Base-by-base conservation (phyloP, 2,113 vertebrate species). In the Ceuthmochares aereus region DNA sequence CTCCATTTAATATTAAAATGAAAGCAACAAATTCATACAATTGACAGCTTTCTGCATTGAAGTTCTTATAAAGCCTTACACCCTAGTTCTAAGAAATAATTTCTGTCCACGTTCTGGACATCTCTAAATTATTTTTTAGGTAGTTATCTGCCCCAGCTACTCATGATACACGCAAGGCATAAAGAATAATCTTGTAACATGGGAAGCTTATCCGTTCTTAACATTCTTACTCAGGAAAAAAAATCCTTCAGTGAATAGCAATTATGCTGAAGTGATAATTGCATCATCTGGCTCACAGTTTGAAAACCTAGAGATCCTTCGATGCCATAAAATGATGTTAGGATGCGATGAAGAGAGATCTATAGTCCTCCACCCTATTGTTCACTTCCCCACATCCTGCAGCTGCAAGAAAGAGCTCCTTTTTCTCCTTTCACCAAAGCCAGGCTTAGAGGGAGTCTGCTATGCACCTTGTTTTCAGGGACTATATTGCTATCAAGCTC, bases 1-100 rank as follows among this genome's bases (percentile, higher is more conserved):
- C 66, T 95, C 90, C 59, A 94, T 96, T 97, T 95, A 95, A 91
- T 93, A 66, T 79, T 81, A 86, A 96, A 97, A 96, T 66, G 69
- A 82, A 96, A 87, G 79, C 3, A 6, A 93, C 69, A 94, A 95
- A 95, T 87, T 91, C 45, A 70, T 93, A 60, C 78, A 86, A 81
- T 90, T 91, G 89, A 87, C 62, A 93, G 56, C 63, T 91, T 86
- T 91, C 75, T 76, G 82, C 85, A 80, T 93, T 87, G 70, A 92
- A 87, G 62, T 84, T 87, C 66, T 89, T 91, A 49, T 73, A 92
- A 95, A 96, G 69, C 47, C 26, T 74, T 79, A 67, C 6, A 6
- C 70, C 34, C 72, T 45, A 45, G 52, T 90, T 90, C 32, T 68
- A 74, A 80, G 79, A 89, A 96, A 84, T 94, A 16, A 32, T 89